Evolutionary conservation across 1,140 invertebrate genomes (phyloP).

Genomic region (Venturia canescens): DNA sequence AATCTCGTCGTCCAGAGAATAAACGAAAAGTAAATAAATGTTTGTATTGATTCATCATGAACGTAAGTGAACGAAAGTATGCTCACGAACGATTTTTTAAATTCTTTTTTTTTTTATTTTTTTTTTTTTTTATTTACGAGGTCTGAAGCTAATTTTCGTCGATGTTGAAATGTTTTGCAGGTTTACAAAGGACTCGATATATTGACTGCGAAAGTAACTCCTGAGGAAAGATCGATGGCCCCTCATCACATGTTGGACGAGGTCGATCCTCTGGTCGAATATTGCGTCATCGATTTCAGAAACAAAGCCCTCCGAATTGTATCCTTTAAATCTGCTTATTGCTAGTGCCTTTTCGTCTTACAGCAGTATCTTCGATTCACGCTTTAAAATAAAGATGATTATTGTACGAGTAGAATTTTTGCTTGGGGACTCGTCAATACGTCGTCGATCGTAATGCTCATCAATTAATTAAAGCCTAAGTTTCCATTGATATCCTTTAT

Average conservation of each 20-base stretch:
- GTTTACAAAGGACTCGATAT: slow-evolving; percentile 96
- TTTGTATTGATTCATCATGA: no score
- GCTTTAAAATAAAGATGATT: neutral
- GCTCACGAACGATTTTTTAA: neutral
- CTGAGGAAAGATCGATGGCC: slow-evolving; percentile 85
- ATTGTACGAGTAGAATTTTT: no score
- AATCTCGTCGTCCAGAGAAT: no score
- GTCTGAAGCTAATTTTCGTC: neutral
- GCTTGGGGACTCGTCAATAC: no score
- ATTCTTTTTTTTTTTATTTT: neutral
- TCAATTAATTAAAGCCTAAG: no score
- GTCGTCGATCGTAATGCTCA: no score
- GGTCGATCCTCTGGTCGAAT: slow-evolving; percentile 87
- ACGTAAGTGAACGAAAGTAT: neutral
- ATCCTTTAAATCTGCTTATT: slow-evolving; percentile 76
- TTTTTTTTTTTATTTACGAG: no score
- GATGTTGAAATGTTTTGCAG: slow-evolving; percentile 78
- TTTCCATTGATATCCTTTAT: no score
- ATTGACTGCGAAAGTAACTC: slow-evolving; percentile 96
- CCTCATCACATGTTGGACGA: slow-evolving; percentile 95
- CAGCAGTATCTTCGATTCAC: no score
- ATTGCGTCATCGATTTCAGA: slow-evolving; percentile 92
- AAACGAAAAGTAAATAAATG: no score
- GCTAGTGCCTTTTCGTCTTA: no score
- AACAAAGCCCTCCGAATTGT: slow-evolving; percentile 89